A percentile compares a stretch with the other conserved stretches of the same genome.
phyloP scores from a whole-genome alignment of 2,113 vertebrate species.

The Nanorana parkeri region DNA sequence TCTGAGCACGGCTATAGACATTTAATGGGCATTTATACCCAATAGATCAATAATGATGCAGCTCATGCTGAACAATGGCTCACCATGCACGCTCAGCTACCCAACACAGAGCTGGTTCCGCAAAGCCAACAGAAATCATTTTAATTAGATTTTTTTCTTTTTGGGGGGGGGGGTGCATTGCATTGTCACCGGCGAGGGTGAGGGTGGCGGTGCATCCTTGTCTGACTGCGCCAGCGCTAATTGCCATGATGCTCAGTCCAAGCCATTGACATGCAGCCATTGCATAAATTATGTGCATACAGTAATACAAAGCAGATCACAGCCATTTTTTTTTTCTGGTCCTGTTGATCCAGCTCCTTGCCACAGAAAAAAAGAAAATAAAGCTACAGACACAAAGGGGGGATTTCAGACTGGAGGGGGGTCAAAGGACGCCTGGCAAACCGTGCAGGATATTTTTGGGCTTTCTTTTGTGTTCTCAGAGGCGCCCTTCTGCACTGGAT shows the following conservation, averaged over 20 bases:
- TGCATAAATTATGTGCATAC: constrained; percentile 38
- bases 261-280: neutral
- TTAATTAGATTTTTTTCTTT: neutral
- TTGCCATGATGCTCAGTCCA: constrained; percentile 14
- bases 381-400: constrained; percentile 11
- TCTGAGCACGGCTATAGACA: too few species aligned
- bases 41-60: constrained; percentile 10
- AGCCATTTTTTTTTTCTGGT: constrained; percentile 6
- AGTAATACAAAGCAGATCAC: constrained; percentile 44
- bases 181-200: neutral
- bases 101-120: constrained; percentile 16
- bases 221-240: constrained; percentile 29
- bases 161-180: neutral
- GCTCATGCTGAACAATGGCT: constrained; percentile 41
- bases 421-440: neutral
- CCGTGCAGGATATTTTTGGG: neutral
- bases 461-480: constrained; percentile 2
- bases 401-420: too few species aligned
- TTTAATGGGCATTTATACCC: neutral
- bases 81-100: neutral
- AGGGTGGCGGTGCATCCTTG: neutral
- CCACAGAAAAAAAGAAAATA: neutral
- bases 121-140: neutral
- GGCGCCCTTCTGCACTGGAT: constrained; percentile 47
- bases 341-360: constrained; percentile 8